Evolutionary conservation across 2,888 invertebrate species (phyloP), one percentile per base, ranked within the genome.

Genomic region (Melipona beecheii): DNA sequence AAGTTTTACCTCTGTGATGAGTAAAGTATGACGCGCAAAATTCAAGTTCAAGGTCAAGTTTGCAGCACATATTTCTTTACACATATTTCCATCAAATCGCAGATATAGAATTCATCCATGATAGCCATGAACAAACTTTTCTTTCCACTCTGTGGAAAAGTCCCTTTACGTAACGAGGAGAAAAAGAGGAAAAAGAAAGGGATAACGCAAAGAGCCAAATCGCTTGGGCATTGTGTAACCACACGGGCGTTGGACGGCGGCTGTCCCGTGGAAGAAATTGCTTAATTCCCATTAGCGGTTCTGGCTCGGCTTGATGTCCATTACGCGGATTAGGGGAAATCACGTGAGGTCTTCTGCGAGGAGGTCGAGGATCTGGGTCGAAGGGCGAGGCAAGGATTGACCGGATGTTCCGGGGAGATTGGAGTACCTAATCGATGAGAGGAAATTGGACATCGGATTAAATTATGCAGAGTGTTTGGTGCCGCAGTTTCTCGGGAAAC

Each of bases 221-320:
- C 87, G 77, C 84, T 52, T 21, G 81, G 81, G 82, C 49, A 89
- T 89, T 86, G 81, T 82, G 81, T 43, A 86, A 88, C 78, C 64
- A 58, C 60, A 24, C 50, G 31, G 50, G 56, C 19, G 5, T 17
- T 27, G 6, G 64, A 24, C 11, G 52, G 64, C 21, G 56, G 27
- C 77, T 76, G 74, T 79, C 36, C 43, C 78, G 68, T 62, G 65
- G 64, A 73, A 73, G 62, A 71, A 66, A 86, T 88, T 86, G 81
- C 76, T 71, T 81, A 86, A 86, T 85, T 86, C 71, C 78, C 79
- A 80, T 81, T 78, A 83, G 81, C 64, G 71, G 68, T 76, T 77
- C 78, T 83, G 74, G 79, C 75, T 69, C 66, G 75, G 75, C 77
- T 77, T 68, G 27, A 68, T 75, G 56, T 76, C 75, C 81, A 82